A percentile compares a stretch with the other conserved stretches of the same genome.
Evolutionary conservation across 37 sponge, comb jelly and placozoan species (phyloP).

Genomic region (Spongia lamella): DNA sequence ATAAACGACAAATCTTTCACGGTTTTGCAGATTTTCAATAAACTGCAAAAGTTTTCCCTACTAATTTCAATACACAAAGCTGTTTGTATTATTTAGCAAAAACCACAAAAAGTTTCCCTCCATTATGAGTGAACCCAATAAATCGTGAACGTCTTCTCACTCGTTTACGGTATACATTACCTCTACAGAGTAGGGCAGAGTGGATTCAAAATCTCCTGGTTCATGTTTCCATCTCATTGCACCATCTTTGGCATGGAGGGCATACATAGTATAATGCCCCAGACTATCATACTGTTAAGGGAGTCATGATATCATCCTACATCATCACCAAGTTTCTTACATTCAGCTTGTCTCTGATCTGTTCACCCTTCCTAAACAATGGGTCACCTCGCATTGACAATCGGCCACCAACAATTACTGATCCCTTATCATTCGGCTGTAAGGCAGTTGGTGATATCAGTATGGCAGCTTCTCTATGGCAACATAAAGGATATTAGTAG

Average conservation of each 20-base stretch:
- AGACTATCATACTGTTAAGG: not conserved
- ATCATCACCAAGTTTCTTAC: not conserved
- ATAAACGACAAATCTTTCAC: no score
- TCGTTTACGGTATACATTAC: no score
- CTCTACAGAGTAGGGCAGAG: conserved; percentile 27
- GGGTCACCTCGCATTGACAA: conserved; percentile 1
- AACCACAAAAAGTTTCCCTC: no score
- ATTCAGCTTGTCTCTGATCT: not conserved
- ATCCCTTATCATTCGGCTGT: conserved; percentile 55
- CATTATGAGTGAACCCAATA: no score
- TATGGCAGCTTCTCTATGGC: conserved; percentile 60
- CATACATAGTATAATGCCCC: conserved; percentile 29
- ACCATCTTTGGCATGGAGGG: conserved; percentile 60
- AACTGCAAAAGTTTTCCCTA: no score
- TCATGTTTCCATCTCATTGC: conserved; percentile 69
- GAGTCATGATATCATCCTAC: no score
- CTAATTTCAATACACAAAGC: no score
- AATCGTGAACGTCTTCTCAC: no score
- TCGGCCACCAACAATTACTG: conserved; percentile 76
- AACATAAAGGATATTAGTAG: not conserved
- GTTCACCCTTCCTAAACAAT: conserved; percentile 15
- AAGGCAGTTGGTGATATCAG: conserved; percentile 49
- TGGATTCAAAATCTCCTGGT: conserved; percentile 63
- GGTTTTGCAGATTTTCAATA: no score
- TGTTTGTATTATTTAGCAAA: no score